phyloP scores from a whole-genome alignment of 1,140 invertebrate genomes.

The Drosophila tsacasi region DNA sequence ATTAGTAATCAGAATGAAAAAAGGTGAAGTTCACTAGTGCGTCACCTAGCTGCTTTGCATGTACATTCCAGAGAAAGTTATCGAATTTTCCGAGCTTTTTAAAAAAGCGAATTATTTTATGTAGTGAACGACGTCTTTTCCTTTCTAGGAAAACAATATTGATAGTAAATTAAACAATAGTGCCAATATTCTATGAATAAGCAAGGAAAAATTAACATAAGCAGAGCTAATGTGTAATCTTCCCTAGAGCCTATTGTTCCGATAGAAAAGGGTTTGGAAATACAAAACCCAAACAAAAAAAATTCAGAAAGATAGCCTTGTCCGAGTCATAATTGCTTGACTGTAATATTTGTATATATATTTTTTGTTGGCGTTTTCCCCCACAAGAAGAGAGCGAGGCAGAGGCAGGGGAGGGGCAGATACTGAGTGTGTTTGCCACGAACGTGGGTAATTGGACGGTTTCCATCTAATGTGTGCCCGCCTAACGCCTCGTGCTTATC shows the following conservation, averaged over 20 bases:
- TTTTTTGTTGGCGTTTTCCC: conserved; percentile 5
- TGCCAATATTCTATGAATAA: no score
- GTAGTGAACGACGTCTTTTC: not conserved
- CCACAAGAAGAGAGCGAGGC: not conserved
- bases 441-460: conserved; percentile 47
- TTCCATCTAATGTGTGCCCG: conserved; percentile 35
- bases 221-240: not conserved
- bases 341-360: conserved; percentile 5
- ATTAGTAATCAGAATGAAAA: not conserved
- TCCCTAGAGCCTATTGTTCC: not conserved
- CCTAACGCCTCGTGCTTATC: conserved; percentile 29
- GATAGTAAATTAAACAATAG: no score
- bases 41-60: no score
- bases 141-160: not conserved
- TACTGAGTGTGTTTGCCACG: conserved; percentile 27
- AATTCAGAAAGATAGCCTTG: conserved; percentile 2
- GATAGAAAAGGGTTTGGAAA: not conserved
- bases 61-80: no score
- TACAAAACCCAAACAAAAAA: not conserved
- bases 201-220: not conserved
- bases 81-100: no score
- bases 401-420: not conserved
- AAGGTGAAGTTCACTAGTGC: no score
- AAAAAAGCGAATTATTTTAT: no score
- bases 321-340: conserved; percentile 2